Evolutionary conservation across 2,888 invertebrate species (phyloP), one percentile per base, ranked within the genome.

Genomic region (Eustalomyia histrio): DNA sequence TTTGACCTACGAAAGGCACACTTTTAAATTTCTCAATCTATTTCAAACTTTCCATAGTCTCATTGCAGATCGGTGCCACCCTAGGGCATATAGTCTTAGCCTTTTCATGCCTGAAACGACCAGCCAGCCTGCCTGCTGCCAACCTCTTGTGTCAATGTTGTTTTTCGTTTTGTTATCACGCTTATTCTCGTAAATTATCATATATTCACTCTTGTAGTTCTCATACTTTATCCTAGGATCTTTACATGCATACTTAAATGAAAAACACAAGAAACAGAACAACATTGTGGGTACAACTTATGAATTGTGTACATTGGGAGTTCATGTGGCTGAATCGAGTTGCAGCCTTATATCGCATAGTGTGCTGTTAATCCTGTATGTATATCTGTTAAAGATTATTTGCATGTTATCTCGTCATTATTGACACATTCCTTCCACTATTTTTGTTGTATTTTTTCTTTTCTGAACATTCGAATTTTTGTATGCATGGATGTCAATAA

Each of bases 101-200:
- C 43, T 14, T 47, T 47, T 47, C 2, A 47, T 47, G 43, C 29
- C 7, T 14, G 7, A 55, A 29, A 7, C 29, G 29, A 29, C 4
- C 24, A 55, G 29, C 39, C 33, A 47, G 78, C 10, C 10, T 52
- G 17, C 21, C 7, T 35, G 61, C 24, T 73, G 24, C 17, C 21
- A 55, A 12, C 12, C 17, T 71, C 8, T 53, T 72, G 71, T 52
- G 55, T 68, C 50, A 74, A 57, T 74, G 55, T 67, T 78, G 60
- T 76, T 71, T 50, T 74, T 71, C 61, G 58, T 78, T 74, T 73
- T 47, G 35, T 81, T 81, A 81, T 81, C 81, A 78, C 65, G 76
- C 69, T 76, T 64, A 71, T 76, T 74, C 76, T 74, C 81, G 76
- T 81, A 81, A 78, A 78, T 78, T 78, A 81, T 76, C 69, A 67